Evolutionary conservation across 2,797 vertebrate genomes (phyloP), one percentile per base, ranked within the genome.

Genomic region (Typhlichthys eigenmanni): DNA sequence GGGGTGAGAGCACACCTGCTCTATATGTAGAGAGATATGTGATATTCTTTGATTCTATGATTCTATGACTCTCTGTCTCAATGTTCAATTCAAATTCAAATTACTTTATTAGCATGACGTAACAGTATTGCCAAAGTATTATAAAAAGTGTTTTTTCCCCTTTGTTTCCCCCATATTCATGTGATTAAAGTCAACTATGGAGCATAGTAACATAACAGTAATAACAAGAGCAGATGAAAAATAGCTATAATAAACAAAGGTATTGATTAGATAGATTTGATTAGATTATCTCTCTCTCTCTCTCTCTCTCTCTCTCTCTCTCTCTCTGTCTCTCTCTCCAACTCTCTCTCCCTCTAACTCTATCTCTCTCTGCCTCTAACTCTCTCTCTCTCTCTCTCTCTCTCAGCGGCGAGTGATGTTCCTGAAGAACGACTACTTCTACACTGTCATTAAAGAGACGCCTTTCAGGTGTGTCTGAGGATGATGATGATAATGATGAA

Each of bases 391-490:
- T 32, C 11, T 55, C 9, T 7, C 13, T 70, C 2, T 76, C 38
- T 8, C 13, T 43, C 91, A 99, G 96, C 95, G 85, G 64, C 91
- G 96, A 64, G 94, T 96, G 55, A 89, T 98, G 62, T 98, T 98
- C 81, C 88, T 98, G 77, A 96, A 93, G 87, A 96, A 96, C 52
- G 94, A 98, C 68, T 99, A 98, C 80, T 98, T 95, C 91, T 98
- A 95, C 85, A 98, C 97, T 0, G 81, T 91, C 80, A 95, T 99
- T 86, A 94, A 90, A 11, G 95, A 94, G 78, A 99, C 97, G 0
- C 97, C 97, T 13, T 99, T 99, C 88, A 98, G 97, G 97, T 98
- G 76, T 85, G 91, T 71, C n/a, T 54, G 9, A 52, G 14, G 1
- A 0, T 2, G 34, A 38, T 38, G 5, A 8, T 38, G 34, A 38